phyloP scores from a whole-genome alignment of 35 echinoderm and acorn worm species.

The Diadema setosum region DNA sequence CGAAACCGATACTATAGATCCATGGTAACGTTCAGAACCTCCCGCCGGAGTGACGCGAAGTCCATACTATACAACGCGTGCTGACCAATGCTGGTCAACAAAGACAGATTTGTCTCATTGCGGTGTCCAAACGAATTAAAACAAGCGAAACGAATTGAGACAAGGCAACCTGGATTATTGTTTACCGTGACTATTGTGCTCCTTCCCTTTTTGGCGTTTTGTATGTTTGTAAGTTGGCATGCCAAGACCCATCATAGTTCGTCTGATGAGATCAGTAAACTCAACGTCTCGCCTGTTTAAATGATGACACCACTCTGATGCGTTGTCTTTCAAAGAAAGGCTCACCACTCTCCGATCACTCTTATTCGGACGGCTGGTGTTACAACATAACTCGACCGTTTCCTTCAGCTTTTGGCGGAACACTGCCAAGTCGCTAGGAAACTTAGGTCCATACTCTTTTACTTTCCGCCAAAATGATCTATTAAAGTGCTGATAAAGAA shows the following conservation, averaged over 20 bases:
- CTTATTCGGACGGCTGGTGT: background rate
- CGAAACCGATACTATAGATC: no score
- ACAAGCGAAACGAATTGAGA: no score
- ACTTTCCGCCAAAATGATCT: slow-evolving; percentile 50
- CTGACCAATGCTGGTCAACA: no score
- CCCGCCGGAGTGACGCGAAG: no score
- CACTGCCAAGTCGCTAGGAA: slow-evolving; percentile 10
- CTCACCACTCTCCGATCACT: background rate
- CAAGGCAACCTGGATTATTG: no score
- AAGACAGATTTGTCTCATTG: no score
- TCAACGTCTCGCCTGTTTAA: background rate
- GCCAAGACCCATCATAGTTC: background rate
- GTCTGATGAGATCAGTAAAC: background rate
- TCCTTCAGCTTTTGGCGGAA: background rate
- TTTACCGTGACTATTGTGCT: no score
- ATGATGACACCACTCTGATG: background rate
- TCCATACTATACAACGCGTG: no score
- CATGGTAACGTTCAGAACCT: no score
- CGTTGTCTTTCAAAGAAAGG: background rate
- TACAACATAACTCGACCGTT: background rate
- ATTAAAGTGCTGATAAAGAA: slow-evolving; percentile 51
- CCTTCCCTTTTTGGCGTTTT: background rate
- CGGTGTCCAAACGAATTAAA: no score
- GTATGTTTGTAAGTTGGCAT: background rate
- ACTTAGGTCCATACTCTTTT: slow-evolving; percentile 14